Base-by-base conservation (phyloP, 1,140 invertebrate genomes). In the Hypsibius dujardini region DNA sequence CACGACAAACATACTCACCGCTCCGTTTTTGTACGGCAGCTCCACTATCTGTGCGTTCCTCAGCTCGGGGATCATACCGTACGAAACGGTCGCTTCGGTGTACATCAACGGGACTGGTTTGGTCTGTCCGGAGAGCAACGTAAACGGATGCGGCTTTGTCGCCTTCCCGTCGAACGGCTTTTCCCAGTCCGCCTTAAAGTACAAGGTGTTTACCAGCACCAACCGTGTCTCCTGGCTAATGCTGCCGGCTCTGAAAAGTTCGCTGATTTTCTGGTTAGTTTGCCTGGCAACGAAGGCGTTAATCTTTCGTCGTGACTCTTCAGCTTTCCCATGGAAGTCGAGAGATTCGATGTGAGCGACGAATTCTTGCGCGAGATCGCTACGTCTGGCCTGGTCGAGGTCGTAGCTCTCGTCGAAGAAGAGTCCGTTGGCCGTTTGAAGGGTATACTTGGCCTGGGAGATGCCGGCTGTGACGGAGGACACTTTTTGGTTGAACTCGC, bases 181-280 rank as follows among this genome's bases (percentile, higher is more conserved):
- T 69, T 84, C 81, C 90, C 90, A 93, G 47, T 82, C 79, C 12
- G 88, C 89, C 80, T 90, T 91, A 79, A 92, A 93, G 77, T 91
- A 90, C 59, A 92, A 82, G 3, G 88, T 89, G 79, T 92, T 92
- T 1, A 90, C 80, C 1, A 92, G 79, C 2, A 92, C 83, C 42
- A 90, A 72, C 71, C 81, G 79, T 79, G 82, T 73, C 15, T 73
- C 46, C 1, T 84, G 85, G 47, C 75, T 73, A 70, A 77, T 70
- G 40, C 47, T 40, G 7, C 84, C 85, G 0, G 78, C 72, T 0
- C 85, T 82, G 47, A 90, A 79, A 12, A 89, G 77, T 76, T 88
- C 79, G 73, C 83, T 84, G 72, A 90, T 88, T 78, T 85, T 86
- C 62, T 86, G 79, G 72, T 86, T 83, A 0, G 89, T 92, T 77